These are phyloP conservation scores for Drosophila neutralis DNA, from an alignment of 2,888 invertebrate species.

Conservation along the genomic window DNA sequence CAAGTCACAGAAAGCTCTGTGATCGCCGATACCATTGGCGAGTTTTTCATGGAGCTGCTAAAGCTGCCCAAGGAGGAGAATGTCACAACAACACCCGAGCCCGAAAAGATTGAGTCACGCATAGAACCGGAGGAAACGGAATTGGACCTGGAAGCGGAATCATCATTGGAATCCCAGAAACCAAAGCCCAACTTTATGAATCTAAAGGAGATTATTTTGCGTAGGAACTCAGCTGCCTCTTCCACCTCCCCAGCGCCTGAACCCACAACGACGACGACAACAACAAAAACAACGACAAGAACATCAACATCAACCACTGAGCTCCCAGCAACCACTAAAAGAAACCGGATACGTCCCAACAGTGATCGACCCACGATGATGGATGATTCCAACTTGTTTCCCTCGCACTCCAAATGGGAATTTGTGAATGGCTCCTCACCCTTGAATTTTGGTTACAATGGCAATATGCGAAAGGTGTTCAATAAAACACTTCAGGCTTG, in stretches of 20 bases:
- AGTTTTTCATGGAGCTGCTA: slow-evolving; percentile 83
- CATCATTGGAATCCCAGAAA: slow-evolving; percentile 13
- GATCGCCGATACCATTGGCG: slow-evolving; percentile 82
- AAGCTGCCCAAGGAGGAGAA: slow-evolving; percentile 81
- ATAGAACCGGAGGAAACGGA: slow-evolving; percentile 86
- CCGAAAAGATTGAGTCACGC: slow-evolving; percentile 87
- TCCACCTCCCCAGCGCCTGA: slow-evolving; percentile 1
- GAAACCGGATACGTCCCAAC: slow-evolving; percentile 70
- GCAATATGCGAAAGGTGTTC: slow-evolving; percentile 86
- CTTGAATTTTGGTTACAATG: slow-evolving; percentile 70
- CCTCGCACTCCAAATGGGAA: slow-evolving; percentile 86
- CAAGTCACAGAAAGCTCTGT: slow-evolving; percentile 69
- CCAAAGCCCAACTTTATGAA: slow-evolving; percentile 83
- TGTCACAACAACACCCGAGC: slow-evolving; percentile 18
- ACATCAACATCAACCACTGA: slow-evolving; percentile 43
- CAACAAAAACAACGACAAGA: slow-evolving; percentile 34
- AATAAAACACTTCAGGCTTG: slow-evolving; percentile 88
- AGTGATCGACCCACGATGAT: slow-evolving; percentile 74
- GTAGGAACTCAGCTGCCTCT: slow-evolving; percentile 64
- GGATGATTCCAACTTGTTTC: slow-evolving; percentile 83
- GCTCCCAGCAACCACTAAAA: slow-evolving; percentile 62
- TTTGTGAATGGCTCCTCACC: slow-evolving; percentile 85
- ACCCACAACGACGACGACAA: slow-evolving; percentile 23
- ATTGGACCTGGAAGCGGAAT: slow-evolving; percentile 16
- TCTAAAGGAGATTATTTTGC: slow-evolving; percentile 84